Conservation (phyloP, 2,797 vertebrate species). For the Enteromius afrohamiltoni region DNA sequence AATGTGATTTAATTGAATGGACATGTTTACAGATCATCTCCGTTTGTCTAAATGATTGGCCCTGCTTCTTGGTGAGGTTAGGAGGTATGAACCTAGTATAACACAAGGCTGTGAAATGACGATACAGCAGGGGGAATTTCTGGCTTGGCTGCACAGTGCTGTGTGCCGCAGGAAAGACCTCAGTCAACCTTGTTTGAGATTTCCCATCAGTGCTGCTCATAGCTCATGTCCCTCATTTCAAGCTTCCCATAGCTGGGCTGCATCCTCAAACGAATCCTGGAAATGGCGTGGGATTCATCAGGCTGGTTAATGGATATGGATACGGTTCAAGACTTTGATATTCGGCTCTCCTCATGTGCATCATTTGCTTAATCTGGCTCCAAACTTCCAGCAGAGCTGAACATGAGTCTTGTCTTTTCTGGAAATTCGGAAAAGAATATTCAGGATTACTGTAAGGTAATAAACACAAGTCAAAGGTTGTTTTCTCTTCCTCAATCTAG, state of each 20-base stretch:
- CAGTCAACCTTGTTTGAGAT: conserved; percentile 12
- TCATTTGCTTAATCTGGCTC: conserved; percentile 37
- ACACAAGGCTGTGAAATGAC: not conserved
- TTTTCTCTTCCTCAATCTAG: not conserved
- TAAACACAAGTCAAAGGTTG: not conserved
- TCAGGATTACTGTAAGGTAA: not conserved
- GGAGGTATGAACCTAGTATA: not conserved
- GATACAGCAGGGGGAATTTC: not conserved
- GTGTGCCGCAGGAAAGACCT: not conserved
- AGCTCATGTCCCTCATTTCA: conserved; percentile 14
- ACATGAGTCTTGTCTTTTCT: conserved; percentile 23
- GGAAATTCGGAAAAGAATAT: not conserved
- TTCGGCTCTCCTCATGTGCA: conserved; percentile 24
- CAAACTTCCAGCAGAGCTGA: conserved; percentile 33
- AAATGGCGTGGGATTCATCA: conserved; percentile 19
- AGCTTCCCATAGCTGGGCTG: conserved; percentile 11
- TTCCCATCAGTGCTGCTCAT: conserved; percentile 20
- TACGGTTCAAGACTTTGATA: conserved; percentile 45
- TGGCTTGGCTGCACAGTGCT: not conserved
- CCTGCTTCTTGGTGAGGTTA: not conserved
- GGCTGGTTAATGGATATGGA: conserved; percentile 16
- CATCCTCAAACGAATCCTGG: conserved; percentile 23
- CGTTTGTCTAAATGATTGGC: not conserved
- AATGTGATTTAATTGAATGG: not conserved
- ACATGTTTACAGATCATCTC: not conserved